Evolutionary conservation across 2,888 invertebrate species (phyloP).

Genomic region (Andrena trimmerana): DNA sequence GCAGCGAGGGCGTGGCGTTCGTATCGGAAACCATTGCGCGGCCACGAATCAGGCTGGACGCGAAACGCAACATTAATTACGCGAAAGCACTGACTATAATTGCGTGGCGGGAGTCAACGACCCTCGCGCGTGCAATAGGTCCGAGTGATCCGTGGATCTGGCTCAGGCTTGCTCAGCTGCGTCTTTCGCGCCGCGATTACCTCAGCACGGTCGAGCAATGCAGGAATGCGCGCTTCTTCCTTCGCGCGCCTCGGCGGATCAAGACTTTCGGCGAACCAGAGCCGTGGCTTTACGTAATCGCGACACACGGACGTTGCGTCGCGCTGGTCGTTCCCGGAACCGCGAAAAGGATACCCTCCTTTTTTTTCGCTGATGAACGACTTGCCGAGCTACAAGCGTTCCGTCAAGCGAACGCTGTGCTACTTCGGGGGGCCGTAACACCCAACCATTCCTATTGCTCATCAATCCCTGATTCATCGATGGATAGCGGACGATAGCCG

Average conservation of each 20-base stretch:
- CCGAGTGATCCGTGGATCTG: constrained; percentile 45
- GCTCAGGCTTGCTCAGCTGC: constrained; percentile 51
- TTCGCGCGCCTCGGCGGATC: constrained; percentile 30
- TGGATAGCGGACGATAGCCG: not conserved
- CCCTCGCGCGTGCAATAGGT: constrained; percentile 49
- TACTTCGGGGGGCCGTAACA: not conserved
- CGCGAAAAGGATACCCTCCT: not conserved
- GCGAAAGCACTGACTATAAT: constrained; percentile 61
- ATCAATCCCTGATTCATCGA: constrained; percentile 9
- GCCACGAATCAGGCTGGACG: constrained; percentile 20
- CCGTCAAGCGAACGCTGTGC: not conserved
- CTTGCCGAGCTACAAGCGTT: not conserved
- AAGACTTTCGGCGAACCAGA: constrained; percentile 24
- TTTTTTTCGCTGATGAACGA: constrained; percentile 7
- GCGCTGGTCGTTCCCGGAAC: not conserved
- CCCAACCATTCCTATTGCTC: not conserved
- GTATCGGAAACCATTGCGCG: constrained; percentile 41
- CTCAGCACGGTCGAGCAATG: constrained; percentile 44
- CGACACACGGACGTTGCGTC: not conserved
- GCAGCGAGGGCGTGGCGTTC: constrained; percentile 26
- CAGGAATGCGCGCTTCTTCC: constrained; percentile 47
- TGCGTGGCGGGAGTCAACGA: constrained; percentile 59
- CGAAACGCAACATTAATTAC: constrained; percentile 53
- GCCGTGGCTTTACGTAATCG: constrained; percentile 38
- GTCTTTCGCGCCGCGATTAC: constrained; percentile 40